Evolutionary conservation across 2,113 vertebrate genomes (phyloP), one percentile per base, ranked within the genome.

Genomic region (Formicarius rufipectus): DNA sequence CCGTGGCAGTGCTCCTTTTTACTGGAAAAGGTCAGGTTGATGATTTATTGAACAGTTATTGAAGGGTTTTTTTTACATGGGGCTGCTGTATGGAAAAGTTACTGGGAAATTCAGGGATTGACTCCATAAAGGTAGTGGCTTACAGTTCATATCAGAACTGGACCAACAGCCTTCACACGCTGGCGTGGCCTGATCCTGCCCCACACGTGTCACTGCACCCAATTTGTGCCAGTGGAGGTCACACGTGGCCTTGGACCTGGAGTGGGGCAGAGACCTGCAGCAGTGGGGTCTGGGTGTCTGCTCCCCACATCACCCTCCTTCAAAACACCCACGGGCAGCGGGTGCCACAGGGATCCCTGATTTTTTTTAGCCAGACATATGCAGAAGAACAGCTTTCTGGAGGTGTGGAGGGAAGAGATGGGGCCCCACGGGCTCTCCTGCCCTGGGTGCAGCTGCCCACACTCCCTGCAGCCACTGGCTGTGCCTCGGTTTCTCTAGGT

Each of bases 41-140:
- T 97, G 96, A 98, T 98, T 98, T 98, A 98, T 95, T 97, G 95
- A 97, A 96, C 79, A 88, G 87, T 94, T 97, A 98, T 93, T 95
- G 96, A 97, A 97, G n/a, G n/a, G 93, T 91, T 97, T 97, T 97
- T 98, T 97, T 97, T 95, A 95, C 92, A 81, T 68, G 30, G 93
- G 69, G 91, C 89, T 80, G 91, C 89, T 80, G 39, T 78, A 95
- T 81, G 91, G 92, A 91, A 89, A 94, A 96, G 82, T 93, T 97
- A 68, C 89, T 85, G 91, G 84, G 89, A 96, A 93, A 90, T 90
- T 80, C 69, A 95, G 91, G 79, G 52, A 81, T 95, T 33, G 68
- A 58, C 66, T 73, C 40, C 42, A 35, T 42, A 33, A 89, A 89
- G 76, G 40, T 42, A 64, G 75, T 0, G 0, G 42, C 40, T 80